Percentiles rank a stretch among this genome's conserved stretches.
These are phyloP conservation scores for Gadopsis marmoratus DNA, from an alignment of 2,797 vertebrate species.

Conservation along the genomic window DNA sequence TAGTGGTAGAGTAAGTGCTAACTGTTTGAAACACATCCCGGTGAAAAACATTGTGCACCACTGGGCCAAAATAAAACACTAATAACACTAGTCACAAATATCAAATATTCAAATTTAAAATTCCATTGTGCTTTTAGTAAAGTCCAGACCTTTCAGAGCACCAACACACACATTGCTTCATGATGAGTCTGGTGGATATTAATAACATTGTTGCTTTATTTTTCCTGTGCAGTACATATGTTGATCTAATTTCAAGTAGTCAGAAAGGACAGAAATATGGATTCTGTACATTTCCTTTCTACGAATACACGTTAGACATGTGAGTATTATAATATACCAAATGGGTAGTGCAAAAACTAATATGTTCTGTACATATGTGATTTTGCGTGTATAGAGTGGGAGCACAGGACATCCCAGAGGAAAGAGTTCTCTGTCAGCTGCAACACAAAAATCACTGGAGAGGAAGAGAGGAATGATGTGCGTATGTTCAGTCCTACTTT, in stretches of 20 bases:
- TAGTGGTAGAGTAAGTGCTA: background rate
- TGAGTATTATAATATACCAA: background rate
- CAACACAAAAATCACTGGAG: slow-evolving; percentile 83
- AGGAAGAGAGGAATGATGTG: slow-evolving; percentile 81
- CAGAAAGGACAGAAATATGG: slow-evolving; percentile 1
- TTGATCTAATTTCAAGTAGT: background rate
- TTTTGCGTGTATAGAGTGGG: slow-evolving; percentile 57
- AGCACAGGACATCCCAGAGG: slow-evolving; percentile 23
- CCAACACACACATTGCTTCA: background rate
- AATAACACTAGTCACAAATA: background rate
- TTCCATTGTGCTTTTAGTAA: background rate
- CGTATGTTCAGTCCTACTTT: slow-evolving; percentile 49
- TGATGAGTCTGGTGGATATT: background rate
- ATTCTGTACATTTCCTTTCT: slow-evolving; percentile 4
- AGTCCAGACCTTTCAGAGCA: background rate
- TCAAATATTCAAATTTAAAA: slow-evolving; percentile 2
- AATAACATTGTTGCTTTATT: slow-evolving; percentile 10
- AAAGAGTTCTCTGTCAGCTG: slow-evolving; percentile 78
- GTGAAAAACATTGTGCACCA: background rate
- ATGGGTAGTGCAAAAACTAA: background rate
- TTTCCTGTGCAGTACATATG: background rate
- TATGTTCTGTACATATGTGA: background rate
- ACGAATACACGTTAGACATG: background rate
- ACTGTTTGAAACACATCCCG: background rate
- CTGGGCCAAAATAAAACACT: background rate